These are phyloP conservation scores for Mastomys coucha DNA, from an alignment of 2,113 vertebrate genomes.

Conservation along the genomic window DNA sequence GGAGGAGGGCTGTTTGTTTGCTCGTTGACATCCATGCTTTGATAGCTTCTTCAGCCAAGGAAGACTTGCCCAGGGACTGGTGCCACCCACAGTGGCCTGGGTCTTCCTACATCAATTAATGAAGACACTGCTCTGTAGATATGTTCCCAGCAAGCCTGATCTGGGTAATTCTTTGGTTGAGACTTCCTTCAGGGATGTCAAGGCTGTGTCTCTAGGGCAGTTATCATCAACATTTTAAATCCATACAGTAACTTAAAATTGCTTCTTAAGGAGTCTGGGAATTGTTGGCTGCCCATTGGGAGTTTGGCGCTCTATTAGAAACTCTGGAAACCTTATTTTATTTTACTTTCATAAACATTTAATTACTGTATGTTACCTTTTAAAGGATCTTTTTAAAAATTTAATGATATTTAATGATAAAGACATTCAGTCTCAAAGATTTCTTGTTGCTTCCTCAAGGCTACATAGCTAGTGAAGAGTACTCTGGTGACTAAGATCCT, in stretches of 20 bases:
- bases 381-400: not conserved
- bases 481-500: not conserved
- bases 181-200: not conserved
- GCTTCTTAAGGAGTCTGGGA: not conserved
- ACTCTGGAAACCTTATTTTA: slow-evolving; percentile 44
- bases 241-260: not conserved
- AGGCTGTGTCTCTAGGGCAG: not conserved
- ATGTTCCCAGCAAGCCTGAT: not conserved
- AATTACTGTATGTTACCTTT: not conserved
- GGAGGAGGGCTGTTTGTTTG: not conserved
- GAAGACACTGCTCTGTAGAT: not conserved
- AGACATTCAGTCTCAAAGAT: not conserved
- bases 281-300: not conserved
- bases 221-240: slow-evolving; percentile 55
- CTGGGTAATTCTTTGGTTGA: not conserved
- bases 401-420: slow-evolving; percentile 45
- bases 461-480: not conserved
- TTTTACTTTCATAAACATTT: slow-evolving; percentile 56
- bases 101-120: not conserved
- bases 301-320: not conserved
- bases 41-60: not conserved
- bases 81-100: not conserved
- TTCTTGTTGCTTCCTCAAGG: slow-evolving; percentile 16
- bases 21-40: not conserved
- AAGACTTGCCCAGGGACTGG: not conserved